These are phyloP conservation scores for Bilobella aurantiaca DNA, from an alignment of 1,140 invertebrate genomes.

Conservation along the genomic window DNA sequence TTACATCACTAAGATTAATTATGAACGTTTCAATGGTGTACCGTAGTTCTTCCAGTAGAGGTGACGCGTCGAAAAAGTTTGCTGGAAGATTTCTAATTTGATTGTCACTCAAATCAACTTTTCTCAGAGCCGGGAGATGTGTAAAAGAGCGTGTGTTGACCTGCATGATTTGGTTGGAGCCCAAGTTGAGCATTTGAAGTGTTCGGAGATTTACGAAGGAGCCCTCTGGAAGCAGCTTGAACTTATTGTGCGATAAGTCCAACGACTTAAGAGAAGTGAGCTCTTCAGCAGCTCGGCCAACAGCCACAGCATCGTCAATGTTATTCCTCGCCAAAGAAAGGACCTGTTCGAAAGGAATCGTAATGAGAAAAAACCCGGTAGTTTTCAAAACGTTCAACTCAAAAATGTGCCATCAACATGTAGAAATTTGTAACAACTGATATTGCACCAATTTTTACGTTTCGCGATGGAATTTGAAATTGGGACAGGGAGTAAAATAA, in stretches of 20 bases:
- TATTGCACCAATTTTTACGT: too few relatives aligned
- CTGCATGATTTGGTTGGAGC: conserved; percentile 61
- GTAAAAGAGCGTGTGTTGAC: conserved; percentile 68
- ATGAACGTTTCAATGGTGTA: conserved; percentile 43
- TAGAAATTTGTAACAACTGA: too few relatives aligned
- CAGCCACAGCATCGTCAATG: too few relatives aligned
- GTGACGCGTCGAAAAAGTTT: conserved; percentile 54
- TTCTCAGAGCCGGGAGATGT: conserved; percentile 57
- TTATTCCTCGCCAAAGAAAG: too few relatives aligned
- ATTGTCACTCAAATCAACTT: conserved; percentile 67
- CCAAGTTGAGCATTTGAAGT: conserved; percentile 56
- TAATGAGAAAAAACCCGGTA: too few relatives aligned
- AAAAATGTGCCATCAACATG: too few relatives aligned
- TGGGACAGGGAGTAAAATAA: too few relatives aligned
- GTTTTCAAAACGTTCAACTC: too few relatives aligned
- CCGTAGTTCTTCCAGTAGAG: conserved; percentile 62
- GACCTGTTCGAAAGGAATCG: too few relatives aligned
- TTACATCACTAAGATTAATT: background rate
- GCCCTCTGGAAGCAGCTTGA: conserved; percentile 58
- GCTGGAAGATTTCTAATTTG: conserved; percentile 62
- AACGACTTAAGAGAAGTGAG: conserved; percentile 57
- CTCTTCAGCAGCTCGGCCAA: conserved; percentile 63
- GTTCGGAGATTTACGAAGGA: conserved; percentile 67
- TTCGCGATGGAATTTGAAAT: too few relatives aligned
- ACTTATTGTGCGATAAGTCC: conserved; percentile 57